phyloP scores from a whole-genome alignment of 1,140 invertebrate genomes.

The Hylyphantes graminicola region DNA sequence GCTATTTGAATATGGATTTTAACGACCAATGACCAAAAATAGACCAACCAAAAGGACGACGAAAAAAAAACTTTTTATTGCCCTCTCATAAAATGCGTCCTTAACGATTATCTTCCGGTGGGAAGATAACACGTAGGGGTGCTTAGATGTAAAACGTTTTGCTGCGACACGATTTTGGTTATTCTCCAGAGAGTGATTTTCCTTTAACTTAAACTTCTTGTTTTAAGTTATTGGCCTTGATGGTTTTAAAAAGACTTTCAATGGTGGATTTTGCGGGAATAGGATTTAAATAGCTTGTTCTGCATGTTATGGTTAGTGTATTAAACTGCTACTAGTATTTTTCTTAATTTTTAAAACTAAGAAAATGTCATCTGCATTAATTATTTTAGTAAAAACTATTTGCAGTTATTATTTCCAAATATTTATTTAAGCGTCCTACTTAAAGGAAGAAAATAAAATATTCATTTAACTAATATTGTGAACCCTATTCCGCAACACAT shows the following conservation, averaged over 20 bases:
- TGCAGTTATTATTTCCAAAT: too few species aligned
- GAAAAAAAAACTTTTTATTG: constrained; percentile 15
- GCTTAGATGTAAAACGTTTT: not conserved
- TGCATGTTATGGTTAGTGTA: not conserved
- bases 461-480: too few species aligned
- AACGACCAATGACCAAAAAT: constrained; percentile 18
- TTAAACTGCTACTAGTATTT: not conserved
- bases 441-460: too few species aligned
- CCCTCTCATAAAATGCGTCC: not conserved
- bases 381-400: too few species aligned
- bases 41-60: not conserved
- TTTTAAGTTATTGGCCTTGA: constrained; percentile 8
- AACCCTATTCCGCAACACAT: too few species aligned
- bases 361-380: too few species aligned
- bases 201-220: constrained; percentile 6
- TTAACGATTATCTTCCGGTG: constrained; percentile 35
- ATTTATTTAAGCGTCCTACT: too few species aligned
- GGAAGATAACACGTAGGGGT: constrained; percentile 11
- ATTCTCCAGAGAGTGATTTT: not conserved
- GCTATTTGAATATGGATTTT: constrained; percentile 24
- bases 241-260: not conserved
- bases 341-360: too few species aligned
- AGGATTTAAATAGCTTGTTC: not conserved
- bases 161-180: not conserved
- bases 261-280: not conserved